Evolutionary conservation across 2,113 vertebrate species (phyloP), one percentile per base, ranked within the genome.

Genomic region (Paramisgurnus dabryanus): DNA sequence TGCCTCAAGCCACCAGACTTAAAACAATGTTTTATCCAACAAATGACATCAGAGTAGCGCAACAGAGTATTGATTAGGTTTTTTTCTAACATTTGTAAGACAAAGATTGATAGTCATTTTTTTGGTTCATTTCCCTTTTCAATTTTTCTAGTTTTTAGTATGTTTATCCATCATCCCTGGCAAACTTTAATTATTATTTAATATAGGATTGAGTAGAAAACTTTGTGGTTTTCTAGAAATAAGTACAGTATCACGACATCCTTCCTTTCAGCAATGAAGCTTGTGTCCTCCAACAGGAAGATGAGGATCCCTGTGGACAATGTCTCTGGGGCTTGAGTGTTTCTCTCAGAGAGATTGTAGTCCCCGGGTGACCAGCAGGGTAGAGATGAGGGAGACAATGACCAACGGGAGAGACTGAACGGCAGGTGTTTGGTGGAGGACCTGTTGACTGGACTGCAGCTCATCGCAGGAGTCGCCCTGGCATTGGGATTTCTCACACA

Each of bases 401-500:
- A 85, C 67, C 67, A 76, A 87, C 22, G 91, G 86, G 9, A 93
- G 86, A 79, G 6, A 58, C 80, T 47, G 45, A 69, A 58, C 27
- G 2, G 17, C 5, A 69, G 74, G 55, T 3, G 60, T 86, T 81
- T 66, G 13, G n/a, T 83, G 61, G 76, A 61, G 7, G 7, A 82
- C 58, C 6, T 71, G 85, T 81, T 72, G 92, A 82, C 89, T 93
- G 0, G 96, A 93, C 83, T 83, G 86, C 0, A 90, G 89, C 87
- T 91, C 79, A 79, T 92, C 82, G 40, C 96, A 98, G 84, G 94
- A 90, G 49, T 94, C 95, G 75, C 91, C 90, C 70, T 95, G 92
- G 69, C 97, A 98, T 22, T 87, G 91, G 11, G 86, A 78, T 87
- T 95, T 94, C 92, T 98, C 96, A 0, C 97, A 99, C 63, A 97